These are phyloP conservation scores for Agonopterix subpropinquella DNA, from an alignment of 2,888 invertebrate species.

Conservation along the genomic window DNA sequence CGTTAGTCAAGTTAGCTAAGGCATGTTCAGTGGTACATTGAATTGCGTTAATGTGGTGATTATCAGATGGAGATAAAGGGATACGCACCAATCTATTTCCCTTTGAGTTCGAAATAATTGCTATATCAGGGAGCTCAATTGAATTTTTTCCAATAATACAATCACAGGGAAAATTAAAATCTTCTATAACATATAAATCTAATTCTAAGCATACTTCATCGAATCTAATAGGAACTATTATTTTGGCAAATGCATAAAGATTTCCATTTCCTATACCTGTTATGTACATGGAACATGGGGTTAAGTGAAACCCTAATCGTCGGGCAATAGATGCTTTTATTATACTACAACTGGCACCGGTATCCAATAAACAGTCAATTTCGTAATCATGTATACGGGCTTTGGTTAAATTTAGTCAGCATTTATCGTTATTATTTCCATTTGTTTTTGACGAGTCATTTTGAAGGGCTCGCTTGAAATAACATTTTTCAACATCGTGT, in stretches of 20 bases:
- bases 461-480: not conserved
- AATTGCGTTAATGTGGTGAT: not conserved
- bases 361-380: slow-evolving; percentile 13
- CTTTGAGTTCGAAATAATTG: slow-evolving; percentile 8
- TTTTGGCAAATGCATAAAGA: slow-evolving; percentile 9
- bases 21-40: not conserved
- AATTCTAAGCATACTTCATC: slow-evolving; percentile 14
- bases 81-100: slow-evolving; percentile 5
- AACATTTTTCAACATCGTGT: slow-evolving; percentile 8
- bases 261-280: slow-evolving; percentile 11
- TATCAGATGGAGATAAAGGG: not conserved
- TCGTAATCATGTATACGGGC: slow-evolving; percentile 7
- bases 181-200: slow-evolving; percentile 11
- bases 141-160: slow-evolving; percentile 1
- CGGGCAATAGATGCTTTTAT: slow-evolving; percentile 13
- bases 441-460: not conserved
- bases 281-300: slow-evolving; percentile 3
- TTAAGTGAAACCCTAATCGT: slow-evolving; percentile 5
- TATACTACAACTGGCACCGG: slow-evolving; percentile 8
- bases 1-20: not conserved
- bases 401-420: slow-evolving; percentile 7
- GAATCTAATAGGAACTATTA: slow-evolving; percentile 13
- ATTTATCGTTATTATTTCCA: too few species aligned
- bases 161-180: slow-evolving; percentile 4
- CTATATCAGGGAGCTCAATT: slow-evolving; percentile 10